phyloP scores from a whole-genome alignment of 2,888 invertebrate genomes.

The Idaea aversata region DNA sequence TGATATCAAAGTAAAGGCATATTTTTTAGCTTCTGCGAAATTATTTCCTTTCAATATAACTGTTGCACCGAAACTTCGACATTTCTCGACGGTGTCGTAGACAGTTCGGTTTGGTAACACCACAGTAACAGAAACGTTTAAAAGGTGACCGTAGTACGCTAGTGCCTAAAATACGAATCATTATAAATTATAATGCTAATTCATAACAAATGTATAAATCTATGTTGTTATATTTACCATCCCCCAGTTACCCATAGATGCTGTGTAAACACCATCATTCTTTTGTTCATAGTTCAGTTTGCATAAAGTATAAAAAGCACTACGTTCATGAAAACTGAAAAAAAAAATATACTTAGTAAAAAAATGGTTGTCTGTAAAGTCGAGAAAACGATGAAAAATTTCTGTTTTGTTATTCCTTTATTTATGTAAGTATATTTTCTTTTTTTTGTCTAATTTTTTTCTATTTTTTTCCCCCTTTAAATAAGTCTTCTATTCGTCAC shows the following conservation, averaged over 20 bases:
- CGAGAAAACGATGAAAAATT: too few species aligned
- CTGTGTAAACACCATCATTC: conserved; percentile 88
- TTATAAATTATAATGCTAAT: background rate
- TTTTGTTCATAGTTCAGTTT: conserved; percentile 85
- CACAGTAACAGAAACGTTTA: conserved; percentile 85
- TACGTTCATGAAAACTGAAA: conserved; percentile 91
- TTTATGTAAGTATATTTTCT: too few species aligned
- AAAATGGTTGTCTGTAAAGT: too few species aligned
- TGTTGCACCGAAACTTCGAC: conserved; percentile 87
- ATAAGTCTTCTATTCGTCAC: too few species aligned
- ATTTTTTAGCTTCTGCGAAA: conserved; percentile 87
- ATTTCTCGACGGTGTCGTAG: conserved; percentile 89
- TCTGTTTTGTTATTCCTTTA: too few species aligned
- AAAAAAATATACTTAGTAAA: conserved; percentile 8
- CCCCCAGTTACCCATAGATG: conserved; percentile 95
- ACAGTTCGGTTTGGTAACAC: conserved; percentile 92
- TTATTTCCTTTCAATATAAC: conserved; percentile 88
- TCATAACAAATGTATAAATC: background rate
- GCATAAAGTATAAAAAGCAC: conserved; percentile 89
- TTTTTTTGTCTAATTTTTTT: too few species aligned
- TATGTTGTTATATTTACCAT: conserved; percentile 72
- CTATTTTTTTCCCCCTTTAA: too few species aligned
- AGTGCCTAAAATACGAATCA: conserved; percentile 58
- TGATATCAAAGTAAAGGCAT: conserved; percentile 85
- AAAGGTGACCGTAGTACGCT: conserved; percentile 84